phyloP scores from a whole-genome alignment of 2,797 vertebrate genomes.

The Neosilurus hyrtlii region DNA sequence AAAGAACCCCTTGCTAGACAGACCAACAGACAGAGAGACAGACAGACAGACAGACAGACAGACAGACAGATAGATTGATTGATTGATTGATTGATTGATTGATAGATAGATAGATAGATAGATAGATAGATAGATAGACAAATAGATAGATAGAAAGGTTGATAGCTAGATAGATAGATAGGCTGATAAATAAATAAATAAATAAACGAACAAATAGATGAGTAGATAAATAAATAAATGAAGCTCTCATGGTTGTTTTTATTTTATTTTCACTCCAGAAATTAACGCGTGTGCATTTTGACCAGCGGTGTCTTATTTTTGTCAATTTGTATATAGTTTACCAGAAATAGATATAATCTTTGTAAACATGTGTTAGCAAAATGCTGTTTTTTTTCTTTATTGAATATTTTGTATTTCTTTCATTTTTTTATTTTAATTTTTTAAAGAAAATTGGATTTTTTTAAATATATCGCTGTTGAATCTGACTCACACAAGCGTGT shows the following conservation, averaged over 20 bases:
- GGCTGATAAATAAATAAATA: no score
- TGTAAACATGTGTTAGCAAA: slow-evolving; percentile 45
- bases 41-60: no score
- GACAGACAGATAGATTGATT: no score
- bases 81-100: no score
- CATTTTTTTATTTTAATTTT: not conserved
- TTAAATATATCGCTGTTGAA: slow-evolving; percentile 13
- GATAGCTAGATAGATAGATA: no score
- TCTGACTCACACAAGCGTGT: not conserved
- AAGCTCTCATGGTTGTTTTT: not conserved
- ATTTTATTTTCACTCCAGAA: not conserved
- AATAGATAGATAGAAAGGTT: no score
- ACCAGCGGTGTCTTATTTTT: not conserved
- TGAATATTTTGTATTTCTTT: slow-evolving; percentile 34
- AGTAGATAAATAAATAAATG: no score
- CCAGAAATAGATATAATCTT: slow-evolving; percentile 31
- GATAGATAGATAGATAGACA: no score
- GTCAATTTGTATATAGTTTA: not conserved
- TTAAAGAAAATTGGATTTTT: slow-evolving; percentile 16
- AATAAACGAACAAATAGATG: no score
- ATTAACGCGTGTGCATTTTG: not conserved
- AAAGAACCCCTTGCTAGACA: no score
- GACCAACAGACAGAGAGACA: no score
- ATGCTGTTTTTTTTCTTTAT: slow-evolving; percentile 1
- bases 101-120: no score